Evolutionary conservation across 1,140 invertebrate genomes (phyloP), one percentile per base, ranked within the genome.

Genomic region (Heliothis subflexa): DNA sequence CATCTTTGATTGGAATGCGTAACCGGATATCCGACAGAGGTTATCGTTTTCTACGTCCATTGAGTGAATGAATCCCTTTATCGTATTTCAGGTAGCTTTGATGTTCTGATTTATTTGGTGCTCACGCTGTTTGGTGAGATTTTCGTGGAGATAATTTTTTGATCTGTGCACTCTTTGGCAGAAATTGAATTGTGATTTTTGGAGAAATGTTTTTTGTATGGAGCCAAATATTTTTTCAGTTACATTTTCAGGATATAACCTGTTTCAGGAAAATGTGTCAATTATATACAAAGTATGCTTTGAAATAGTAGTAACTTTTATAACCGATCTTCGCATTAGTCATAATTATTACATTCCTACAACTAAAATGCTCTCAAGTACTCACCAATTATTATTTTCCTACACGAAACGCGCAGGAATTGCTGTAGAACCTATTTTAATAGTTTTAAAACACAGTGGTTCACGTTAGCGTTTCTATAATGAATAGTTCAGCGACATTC

Each of bases 1-100:
- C 85, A 84, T 82, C 86, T 87, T 87, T 87, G 86, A 86, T 86
- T 86, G 81, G 81, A 86, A 79, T 81, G 83, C 85, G 84, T 88
- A 85, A 86, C 85, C 79, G 86, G 86, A 88, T 88, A 86, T 85
- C 84, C 85, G 81, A 81, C 54, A 14, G 79, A 52, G 85, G 84
- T 87, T 85, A 87, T 85, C 87, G 83, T 83, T 85, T 87, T 84
- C 80, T 83, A 80, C 80, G 78, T 82, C 73, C 80, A 83, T 82
- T 79, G 81, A 73, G 74, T 80, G 74, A 86, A 85, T 81, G 73
- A 75, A 85, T 80, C 61, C 80, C 77, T 79, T 85, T 87, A 86
- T 89, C 82, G 76, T 75, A 82, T 85, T 85, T 83, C 83, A 82
- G 78, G 73, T 75, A 47, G 70, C 66, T 87, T 83, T 86, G 73